phyloP scores from a whole-genome alignment of 2,888 invertebrate species.

The Drosophila affinis region DNA sequence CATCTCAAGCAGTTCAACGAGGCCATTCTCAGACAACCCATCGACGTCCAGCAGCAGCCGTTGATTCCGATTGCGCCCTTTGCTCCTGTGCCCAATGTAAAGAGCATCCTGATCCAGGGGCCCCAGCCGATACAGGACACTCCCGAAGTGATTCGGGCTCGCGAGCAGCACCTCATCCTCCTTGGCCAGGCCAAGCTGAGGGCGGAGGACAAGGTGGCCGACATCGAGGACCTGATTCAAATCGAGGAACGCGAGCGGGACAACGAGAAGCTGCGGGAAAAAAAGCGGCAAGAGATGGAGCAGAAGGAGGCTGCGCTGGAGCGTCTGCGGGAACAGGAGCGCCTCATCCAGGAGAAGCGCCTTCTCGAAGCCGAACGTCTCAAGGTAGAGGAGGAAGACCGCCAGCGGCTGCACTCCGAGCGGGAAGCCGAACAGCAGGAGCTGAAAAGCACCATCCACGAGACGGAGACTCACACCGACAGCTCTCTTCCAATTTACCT shows the following conservation, averaged over 20 bases:
- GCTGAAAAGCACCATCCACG: constrained; percentile 20
- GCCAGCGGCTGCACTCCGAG: constrained; percentile 53
- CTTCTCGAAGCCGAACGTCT: constrained; percentile 62
- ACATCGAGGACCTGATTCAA: constrained; percentile 53
- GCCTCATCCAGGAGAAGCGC: constrained; percentile 58
- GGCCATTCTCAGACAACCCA: constrained; percentile 51
- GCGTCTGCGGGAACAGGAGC: constrained; percentile 63
- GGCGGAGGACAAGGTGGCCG: constrained; percentile 57
- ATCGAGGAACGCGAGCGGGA: constrained; percentile 56
- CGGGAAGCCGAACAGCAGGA: constrained; percentile 45
- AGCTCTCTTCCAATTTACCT: constrained; percentile 1
- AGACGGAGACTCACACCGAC: constrained; percentile 10
- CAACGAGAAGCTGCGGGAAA: constrained; percentile 52
- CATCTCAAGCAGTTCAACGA: constrained; percentile 63
- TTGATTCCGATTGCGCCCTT: constrained; percentile 37
- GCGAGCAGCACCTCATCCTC: constrained; percentile 44
- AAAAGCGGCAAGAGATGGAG: constrained; percentile 64
- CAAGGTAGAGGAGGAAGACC: constrained; percentile 53
- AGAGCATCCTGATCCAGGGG: neutral
- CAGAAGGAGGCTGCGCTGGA: constrained; percentile 60
- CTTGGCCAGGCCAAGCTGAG: constrained; percentile 33
- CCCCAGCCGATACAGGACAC: constrained; percentile 37
- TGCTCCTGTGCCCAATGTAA: constrained; percentile 34
- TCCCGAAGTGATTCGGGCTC: constrained; percentile 16
- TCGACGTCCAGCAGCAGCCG: constrained; percentile 34